A percentile compares a stretch with the other conserved stretches of the same genome.
Conservation (phyloP, 2,113 vertebrate species). For the Halcyon senegalensis region DNA sequence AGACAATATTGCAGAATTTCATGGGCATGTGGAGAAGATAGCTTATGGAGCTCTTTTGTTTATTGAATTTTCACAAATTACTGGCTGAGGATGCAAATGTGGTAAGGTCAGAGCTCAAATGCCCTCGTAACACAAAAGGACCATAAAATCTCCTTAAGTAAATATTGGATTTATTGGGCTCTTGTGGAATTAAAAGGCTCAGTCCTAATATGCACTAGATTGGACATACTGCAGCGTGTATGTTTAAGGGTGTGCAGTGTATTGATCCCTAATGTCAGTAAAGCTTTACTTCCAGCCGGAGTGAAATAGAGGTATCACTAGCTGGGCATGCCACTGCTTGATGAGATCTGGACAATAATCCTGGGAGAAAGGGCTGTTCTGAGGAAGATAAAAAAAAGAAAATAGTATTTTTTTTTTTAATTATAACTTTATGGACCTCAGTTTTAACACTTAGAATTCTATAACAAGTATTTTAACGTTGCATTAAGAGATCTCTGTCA, state of each 20-base stretch:
- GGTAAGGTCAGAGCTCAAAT: neutral
- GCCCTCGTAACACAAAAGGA: neutral
- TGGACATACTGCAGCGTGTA: neutral
- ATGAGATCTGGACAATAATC: neutral
- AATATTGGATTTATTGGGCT: neutral
- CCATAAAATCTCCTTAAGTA: neutral
- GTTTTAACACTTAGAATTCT: neutral
- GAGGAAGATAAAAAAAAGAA: neutral
- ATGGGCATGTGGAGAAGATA: neutral
- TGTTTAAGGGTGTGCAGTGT: neutral
- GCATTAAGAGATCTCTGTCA: neutral
- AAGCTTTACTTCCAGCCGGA: neutral
- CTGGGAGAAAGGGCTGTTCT: neutral
- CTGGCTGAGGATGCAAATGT: neutral
- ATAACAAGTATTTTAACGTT: neutral
- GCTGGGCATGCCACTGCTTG: neutral
- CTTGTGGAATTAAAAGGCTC: neutral
- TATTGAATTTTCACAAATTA: neutral
- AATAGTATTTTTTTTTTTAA: neutral
- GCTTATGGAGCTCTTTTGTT: neutral
- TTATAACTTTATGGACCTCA: neutral
- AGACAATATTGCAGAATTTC: neutral
- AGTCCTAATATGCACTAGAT: neutral
- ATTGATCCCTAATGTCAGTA: neutral
- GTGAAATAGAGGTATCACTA: neutral